These are phyloP conservation scores for Ovis aries DNA, from an alignment of 2,113 vertebrate species.

Conservation along the genomic window ARS-UI_Ramb_v3.0 NC_056077.1:5767501-5768000, in stretches of 20 bases:
- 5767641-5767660: background rate
- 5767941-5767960: background rate
- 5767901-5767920: background rate
- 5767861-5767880: background rate
- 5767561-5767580: background rate
- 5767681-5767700: background rate
- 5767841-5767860: background rate
- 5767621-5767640: background rate
- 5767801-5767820: background rate
- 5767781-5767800: background rate
- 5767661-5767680: background rate
- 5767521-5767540: background rate
- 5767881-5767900: background rate
- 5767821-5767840: background rate
- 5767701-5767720: background rate
- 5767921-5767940: background rate
- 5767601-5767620: background rate
- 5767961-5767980: background rate
- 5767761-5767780: background rate
- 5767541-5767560: background rate
- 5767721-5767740: background rate
- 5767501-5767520: background rate
- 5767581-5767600: background rate
- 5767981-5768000: background rate
- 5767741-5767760: background rate